Evolutionary conservation across 2,797 vertebrate species (phyloP).

Genomic region (Takifugu rubripes): DNA sequence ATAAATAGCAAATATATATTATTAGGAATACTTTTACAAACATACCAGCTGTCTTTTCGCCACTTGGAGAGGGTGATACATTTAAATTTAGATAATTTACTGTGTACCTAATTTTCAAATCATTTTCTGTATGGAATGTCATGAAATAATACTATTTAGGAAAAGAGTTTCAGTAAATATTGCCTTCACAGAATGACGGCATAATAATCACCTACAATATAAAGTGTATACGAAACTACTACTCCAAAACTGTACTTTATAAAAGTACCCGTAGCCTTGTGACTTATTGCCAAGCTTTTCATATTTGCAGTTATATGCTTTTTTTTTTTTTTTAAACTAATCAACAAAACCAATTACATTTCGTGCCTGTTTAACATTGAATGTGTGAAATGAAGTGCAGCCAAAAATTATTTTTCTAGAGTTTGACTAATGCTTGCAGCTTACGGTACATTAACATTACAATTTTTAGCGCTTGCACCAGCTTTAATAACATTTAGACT

Average conservation of each 20-base stretch:
- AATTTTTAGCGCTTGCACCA: background rate
- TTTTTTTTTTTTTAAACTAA: too few relatives aligned
- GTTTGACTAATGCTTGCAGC: conserved; percentile 24
- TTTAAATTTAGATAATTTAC: background rate
- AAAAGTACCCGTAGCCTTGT: background rate
- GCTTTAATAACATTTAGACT: background rate
- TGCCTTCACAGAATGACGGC: too few relatives aligned
- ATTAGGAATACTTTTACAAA: conserved; percentile 14
- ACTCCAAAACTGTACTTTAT: background rate
- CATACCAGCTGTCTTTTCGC: background rate
- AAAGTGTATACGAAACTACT: too few relatives aligned
- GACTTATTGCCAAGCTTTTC: conserved; percentile 6
- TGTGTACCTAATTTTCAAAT: background rate
- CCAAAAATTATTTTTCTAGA: background rate
- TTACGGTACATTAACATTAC: conserved; percentile 45
- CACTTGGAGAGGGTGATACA: background rate
- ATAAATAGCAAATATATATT: conserved; percentile 42
- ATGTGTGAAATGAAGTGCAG: conserved; percentile 11
- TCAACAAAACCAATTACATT: background rate
- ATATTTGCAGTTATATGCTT: background rate
- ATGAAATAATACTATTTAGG: conserved; percentile 1
- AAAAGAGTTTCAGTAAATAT: conserved; percentile 5
- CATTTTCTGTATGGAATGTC: background rate
- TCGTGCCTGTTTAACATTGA: conserved; percentile 2
- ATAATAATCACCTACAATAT: too few relatives aligned